Percentiles rank a stretch among this genome's conserved stretches.
These are phyloP conservation scores for Slavum lentiscoides DNA, from an alignment of 2,888 invertebrate genomes.

Conservation along the genomic window DNA sequence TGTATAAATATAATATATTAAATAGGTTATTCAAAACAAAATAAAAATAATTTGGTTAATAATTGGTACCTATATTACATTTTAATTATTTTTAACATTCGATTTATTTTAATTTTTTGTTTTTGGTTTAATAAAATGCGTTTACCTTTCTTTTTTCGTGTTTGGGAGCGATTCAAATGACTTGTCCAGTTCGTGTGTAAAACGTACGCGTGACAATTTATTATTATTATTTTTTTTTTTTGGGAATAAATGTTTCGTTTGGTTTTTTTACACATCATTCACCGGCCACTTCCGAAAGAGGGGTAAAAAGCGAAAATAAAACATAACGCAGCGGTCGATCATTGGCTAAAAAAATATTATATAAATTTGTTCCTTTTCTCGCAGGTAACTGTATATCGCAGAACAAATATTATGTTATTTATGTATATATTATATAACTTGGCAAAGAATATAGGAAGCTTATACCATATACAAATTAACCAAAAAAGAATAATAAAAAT, in stretches of 20 bases:
- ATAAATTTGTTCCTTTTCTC: constrained; percentile 45
- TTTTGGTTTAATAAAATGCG: constrained; percentile 31
- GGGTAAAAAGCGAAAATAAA: constrained; percentile 50
- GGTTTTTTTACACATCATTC: constrained; percentile 50
- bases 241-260: constrained; percentile 21
- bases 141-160: constrained; percentile 37
- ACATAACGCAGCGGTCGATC: constrained; percentile 43
- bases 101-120: constrained; percentile 3
- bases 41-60: constrained; percentile 35
- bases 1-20: background rate
- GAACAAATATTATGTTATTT: background rate
- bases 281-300: constrained; percentile 49
- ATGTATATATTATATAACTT: constrained; percentile 21
- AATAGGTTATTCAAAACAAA: constrained; percentile 36
- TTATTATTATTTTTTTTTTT: background rate
- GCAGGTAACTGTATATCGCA: constrained; percentile 29
- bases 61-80: background rate
- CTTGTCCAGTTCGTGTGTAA: constrained; percentile 48
- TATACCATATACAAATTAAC: constrained; percentile 49
- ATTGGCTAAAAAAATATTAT: constrained; percentile 45
- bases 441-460: constrained; percentile 53
- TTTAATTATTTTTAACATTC: background rate
- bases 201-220: constrained; percentile 37
- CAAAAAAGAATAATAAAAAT: constrained; percentile 30
- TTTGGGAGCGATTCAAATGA: constrained; percentile 52